Evolutionary conservation across 53 echinoderm and acorn worm genomes (phyloP), one percentile per base, ranked within the genome.

Genomic region (Pentamera pediparva): DNA sequence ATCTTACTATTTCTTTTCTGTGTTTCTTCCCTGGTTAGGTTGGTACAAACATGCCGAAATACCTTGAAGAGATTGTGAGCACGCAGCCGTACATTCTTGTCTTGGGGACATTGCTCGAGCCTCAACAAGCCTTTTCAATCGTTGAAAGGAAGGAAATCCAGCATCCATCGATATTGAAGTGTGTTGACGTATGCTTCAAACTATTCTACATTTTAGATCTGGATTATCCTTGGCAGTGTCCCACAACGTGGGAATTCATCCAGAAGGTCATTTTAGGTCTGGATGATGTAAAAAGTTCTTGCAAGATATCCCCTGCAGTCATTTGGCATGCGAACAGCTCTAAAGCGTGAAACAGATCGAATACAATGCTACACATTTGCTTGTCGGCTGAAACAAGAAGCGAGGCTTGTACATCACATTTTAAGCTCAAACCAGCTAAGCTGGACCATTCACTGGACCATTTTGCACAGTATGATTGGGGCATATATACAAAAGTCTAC

Each of bases 131-230:
- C 18, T 81, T 81, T 62, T 55, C 59, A 4, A 54, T 81, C 6
- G 75, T 81, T 6, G 38, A 81, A 52, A 31, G 81, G n/a, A 77
- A 47, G 69, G 81, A 61, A 4, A 48, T 81, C 2, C 74, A 49
- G 4, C 41, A 40, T 25, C 18, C 35, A 59, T 81, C 75, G 3
- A 59, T 81, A 6, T 32, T 81, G 3, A 81, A 81, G 56, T 55
- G 60, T 49, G 74, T 81, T 17, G 81, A 81, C 74, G 41, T 75
- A 3, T 81, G 75, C 54, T 75, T 75, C 31, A 81, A 81, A 21
- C 62, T 81, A n/a, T 81, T 56, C 18, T 81, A 81, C 41, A 40
- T 81, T 60, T 78, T 78, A 63, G 67, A 67, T 63, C 20, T 76
- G 52, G 26, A 69, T 60, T 78, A 78, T 55, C 81, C 74, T 1